Evolutionary conservation across 2,113 vertebrate species (phyloP).

Genomic region (Brachyhypopomus occidentalis): DNA sequence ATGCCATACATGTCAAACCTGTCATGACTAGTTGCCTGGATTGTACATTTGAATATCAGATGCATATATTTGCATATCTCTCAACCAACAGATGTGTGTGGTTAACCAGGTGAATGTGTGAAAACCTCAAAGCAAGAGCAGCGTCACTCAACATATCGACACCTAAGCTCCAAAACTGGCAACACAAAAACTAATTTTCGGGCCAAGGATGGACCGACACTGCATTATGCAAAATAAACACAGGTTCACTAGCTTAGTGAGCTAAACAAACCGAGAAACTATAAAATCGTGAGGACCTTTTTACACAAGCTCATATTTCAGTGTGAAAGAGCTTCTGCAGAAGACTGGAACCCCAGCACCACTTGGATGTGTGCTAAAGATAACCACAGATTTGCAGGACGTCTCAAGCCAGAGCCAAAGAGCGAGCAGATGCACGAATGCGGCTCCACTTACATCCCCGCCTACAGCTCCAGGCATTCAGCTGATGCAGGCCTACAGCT

Average conservation of each 20-base stretch:
- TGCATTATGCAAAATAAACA: neutral
- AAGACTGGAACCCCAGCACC: constrained; percentile 29
- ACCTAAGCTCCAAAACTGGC: too few species aligned
- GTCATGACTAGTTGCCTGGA: constrained; percentile 20
- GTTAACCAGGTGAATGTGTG: constrained; percentile 39
- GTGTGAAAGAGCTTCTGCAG: constrained; percentile 35
- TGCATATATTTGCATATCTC: constrained; percentile 53
- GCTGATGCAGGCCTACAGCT: constrained; percentile 16
- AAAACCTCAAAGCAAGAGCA: neutral
- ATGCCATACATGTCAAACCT: constrained; percentile 22
- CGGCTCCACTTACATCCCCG: too few species aligned
- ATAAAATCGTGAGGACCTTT: neutral
- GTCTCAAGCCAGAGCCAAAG: neutral
- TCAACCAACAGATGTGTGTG: constrained; percentile 27
- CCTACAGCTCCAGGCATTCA: too few species aligned
- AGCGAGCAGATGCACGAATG: neutral
- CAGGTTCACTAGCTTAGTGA: neutral
- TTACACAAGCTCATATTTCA: constrained; percentile 57
- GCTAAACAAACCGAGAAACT: neutral
- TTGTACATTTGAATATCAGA: constrained; percentile 58
- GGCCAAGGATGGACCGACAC: neutral
- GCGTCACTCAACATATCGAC: neutral
- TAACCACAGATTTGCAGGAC: constrained; percentile 37
- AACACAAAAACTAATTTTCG: neutral
- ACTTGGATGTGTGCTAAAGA: constrained; percentile 34